These are phyloP conservation scores for Melanostoma scalare DNA, from an alignment of 2,888 invertebrate genomes.

Conservation along the genomic window DNA sequence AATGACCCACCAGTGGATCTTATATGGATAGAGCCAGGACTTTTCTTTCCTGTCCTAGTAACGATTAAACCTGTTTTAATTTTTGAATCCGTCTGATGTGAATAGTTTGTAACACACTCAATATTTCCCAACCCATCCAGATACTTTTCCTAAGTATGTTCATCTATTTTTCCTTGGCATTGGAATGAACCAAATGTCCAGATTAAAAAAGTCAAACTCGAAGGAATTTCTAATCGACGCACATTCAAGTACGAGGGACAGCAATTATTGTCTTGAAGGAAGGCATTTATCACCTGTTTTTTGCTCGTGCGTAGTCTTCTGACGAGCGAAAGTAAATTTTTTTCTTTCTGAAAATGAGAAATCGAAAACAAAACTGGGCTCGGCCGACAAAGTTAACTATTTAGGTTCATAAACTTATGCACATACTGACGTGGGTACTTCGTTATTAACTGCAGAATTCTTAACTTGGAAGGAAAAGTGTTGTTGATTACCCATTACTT, in stretches of 20 bases:
- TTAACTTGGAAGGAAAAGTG: not conserved
- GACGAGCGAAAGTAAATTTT: conserved; percentile 66
- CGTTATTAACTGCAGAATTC: conserved; percentile 17
- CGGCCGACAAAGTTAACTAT: conserved; percentile 38
- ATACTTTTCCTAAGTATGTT: too few species aligned
- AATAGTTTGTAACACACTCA: too few species aligned
- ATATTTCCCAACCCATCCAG: too few species aligned
- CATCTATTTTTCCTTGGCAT: too few species aligned
- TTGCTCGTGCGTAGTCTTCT: conserved; percentile 45
- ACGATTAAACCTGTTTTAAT: too few species aligned
- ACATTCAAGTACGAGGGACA: not conserved
- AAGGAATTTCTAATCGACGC: not conserved
- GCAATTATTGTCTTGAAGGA: conserved; percentile 7
- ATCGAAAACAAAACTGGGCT: conserved; percentile 58
- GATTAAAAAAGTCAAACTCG: not conserved
- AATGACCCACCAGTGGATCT: too few species aligned
- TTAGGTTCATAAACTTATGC: conserved; percentile 34
- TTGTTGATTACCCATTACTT: conserved; percentile 22
- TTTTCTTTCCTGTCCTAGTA: too few species aligned
- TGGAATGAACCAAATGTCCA: too few species aligned
- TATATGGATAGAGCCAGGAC: too few species aligned
- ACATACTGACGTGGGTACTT: not conserved
- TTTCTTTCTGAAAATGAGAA: conserved; percentile 9
- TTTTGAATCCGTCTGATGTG: too few species aligned
- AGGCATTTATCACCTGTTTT: conserved; percentile 9